Percentiles rank a stretch among this genome's conserved stretches.
Evolutionary conservation across 1,140 invertebrate species (phyloP).

Genomic region (Listronotus bonariensis): DNA sequence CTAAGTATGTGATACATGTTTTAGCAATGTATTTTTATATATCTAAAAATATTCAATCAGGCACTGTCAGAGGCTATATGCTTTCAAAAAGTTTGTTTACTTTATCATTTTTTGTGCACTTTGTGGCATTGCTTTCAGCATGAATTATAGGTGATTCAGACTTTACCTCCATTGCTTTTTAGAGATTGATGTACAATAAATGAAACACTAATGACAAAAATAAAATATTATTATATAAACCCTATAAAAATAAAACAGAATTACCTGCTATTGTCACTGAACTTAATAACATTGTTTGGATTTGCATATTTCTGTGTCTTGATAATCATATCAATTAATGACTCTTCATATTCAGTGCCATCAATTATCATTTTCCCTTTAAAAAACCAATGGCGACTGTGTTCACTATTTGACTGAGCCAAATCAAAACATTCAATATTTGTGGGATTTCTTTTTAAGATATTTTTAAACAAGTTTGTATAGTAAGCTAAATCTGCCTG

Average conservation of each 20-base stretch:
- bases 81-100: too few relatives aligned
- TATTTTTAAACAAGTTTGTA: conserved; percentile 77
- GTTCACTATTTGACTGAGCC: conserved; percentile 97
- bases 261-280: conserved; percentile 94
- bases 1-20: too few relatives aligned
- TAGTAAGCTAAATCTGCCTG: conserved; percentile 88
- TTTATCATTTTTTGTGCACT: too few relatives aligned
- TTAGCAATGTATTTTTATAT: too few relatives aligned
- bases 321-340: conserved; percentile 91
- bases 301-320: conserved; percentile 86
- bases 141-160: too few relatives aligned
- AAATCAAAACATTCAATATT: conserved; percentile 98
- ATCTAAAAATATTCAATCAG: too few relatives aligned
- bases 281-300: conserved; percentile 95
- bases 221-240: too few relatives aligned
- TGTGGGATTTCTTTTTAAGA: conserved; percentile 90
- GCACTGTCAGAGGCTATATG: too few relatives aligned
- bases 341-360: conserved; percentile 75
- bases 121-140: too few relatives aligned
- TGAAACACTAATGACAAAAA: too few relatives aligned
- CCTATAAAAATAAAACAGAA: conserved; percentile 10
- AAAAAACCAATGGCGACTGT: conserved; percentile 93
- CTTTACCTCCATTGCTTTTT: too few relatives aligned
- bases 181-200: too few relatives aligned
- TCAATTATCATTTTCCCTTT: conserved; percentile 88